A percentile compares a stretch with the other conserved stretches of the same genome.
Conservation (phyloP, 1,140 invertebrate species). For the Tetraneura akinire region DNA sequence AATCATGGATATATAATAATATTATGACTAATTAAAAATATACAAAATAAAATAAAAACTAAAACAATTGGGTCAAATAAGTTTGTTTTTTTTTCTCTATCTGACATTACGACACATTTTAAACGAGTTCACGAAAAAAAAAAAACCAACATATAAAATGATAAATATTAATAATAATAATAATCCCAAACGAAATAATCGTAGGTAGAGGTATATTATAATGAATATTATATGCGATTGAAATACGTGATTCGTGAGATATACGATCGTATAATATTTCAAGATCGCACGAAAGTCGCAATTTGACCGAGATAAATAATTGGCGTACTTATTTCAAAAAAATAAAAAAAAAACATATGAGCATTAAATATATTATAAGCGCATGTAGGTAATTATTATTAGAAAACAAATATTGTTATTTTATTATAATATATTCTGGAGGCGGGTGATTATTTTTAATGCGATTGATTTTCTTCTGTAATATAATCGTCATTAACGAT, state of each 20-base stretch:
- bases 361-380: no score
- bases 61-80: constrained; percentile 35
- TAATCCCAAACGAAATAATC: not conserved
- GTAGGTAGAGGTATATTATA: no score
- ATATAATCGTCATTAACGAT: constrained; percentile 5
- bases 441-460: constrained; percentile 3
- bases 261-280: no score
- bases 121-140: constrained; percentile 18
- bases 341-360: no score
- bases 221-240: not conserved
- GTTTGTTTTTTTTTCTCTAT: no score
- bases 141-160: no score
- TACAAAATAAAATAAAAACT: not conserved
- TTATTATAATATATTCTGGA: constrained; percentile 18
- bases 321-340: no score
- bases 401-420: no score
- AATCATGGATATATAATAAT: constrained; percentile 27
- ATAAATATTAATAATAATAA: no score
- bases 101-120: not conserved
- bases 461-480: not conserved
- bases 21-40: constrained; percentile 42
- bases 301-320: not conserved
- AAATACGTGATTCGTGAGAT: no score
- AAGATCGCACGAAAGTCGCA: no score
- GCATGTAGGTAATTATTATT: no score